A percentile compares a stretch with the other conserved stretches of the same genome.
phyloP scores from a whole-genome alignment of 2,888 invertebrate genomes.

The Volucella zonaria region DNA sequence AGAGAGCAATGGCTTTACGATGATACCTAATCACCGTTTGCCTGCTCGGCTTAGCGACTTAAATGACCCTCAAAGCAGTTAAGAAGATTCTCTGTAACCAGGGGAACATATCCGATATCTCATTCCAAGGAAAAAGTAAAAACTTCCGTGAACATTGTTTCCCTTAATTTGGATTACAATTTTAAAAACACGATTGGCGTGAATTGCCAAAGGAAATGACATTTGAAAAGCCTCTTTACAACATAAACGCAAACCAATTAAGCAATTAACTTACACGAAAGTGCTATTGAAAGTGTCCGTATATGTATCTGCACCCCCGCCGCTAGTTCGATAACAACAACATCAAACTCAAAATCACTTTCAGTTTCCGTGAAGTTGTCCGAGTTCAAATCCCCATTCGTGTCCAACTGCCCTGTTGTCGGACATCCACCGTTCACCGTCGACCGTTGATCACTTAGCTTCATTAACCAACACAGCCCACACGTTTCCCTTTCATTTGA shows the following conservation, averaged over 20 bases:
- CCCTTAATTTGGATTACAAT: too few relatives aligned
- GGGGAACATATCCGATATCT: too few relatives aligned
- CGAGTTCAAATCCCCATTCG: too few relatives aligned
- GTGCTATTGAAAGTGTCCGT: slow-evolving; percentile 7
- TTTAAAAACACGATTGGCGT: slow-evolving; percentile 39
- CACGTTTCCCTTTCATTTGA: slow-evolving; percentile 66
- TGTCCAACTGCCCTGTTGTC: neutral
- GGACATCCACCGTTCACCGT: neutral
- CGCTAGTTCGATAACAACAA: neutral
- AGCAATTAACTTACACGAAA: slow-evolving; percentile 62
- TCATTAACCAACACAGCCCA: slow-evolving; percentile 59
- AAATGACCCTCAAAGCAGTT: too few relatives aligned
- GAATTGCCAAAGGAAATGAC: slow-evolving; percentile 59
- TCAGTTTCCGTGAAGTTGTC: too few relatives aligned
- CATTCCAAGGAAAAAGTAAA: too few relatives aligned
- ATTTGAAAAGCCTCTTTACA: slow-evolving; percentile 36
- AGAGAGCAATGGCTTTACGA: too few relatives aligned
- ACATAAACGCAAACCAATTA: slow-evolving; percentile 61
- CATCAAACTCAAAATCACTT: too few relatives aligned
- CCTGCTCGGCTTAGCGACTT: too few relatives aligned
- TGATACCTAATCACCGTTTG: too few relatives aligned
- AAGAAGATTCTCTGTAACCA: too few relatives aligned
- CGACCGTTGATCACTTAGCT: slow-evolving; percentile 7
- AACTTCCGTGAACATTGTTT: too few relatives aligned
- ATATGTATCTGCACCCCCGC: slow-evolving; percentile 49